phyloP scores from a whole-genome alignment of 2,113 vertebrate species.

The Cyprinodon tularosa region DNA sequence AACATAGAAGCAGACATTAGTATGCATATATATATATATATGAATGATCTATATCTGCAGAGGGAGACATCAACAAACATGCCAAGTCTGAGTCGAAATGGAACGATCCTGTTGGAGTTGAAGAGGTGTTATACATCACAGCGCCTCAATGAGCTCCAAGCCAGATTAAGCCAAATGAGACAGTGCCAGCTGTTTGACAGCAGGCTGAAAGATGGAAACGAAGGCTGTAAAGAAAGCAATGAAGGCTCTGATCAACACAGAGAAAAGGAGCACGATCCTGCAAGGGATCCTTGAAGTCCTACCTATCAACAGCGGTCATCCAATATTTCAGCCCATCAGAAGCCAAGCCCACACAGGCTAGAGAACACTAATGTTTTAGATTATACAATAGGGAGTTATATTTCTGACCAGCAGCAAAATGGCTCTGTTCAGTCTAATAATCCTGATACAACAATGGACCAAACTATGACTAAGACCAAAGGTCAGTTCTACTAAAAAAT shows the following conservation, averaged over 20 bases:
- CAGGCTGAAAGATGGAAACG: slow-evolving; percentile 40
- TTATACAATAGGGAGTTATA: slow-evolving; percentile 49
- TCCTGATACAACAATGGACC: slow-evolving; percentile 12
- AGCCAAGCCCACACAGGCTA: slow-evolving; percentile 29
- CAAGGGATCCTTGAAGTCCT: slow-evolving; percentile 14
- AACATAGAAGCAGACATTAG: slow-evolving; percentile 7
- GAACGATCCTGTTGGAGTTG: slow-evolving; percentile 72
- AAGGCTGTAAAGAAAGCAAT: slow-evolving; percentile 29
- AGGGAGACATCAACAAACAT: slow-evolving; percentile 24
- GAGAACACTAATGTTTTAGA: slow-evolving; percentile 31
- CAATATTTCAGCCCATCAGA: slow-evolving; percentile 33
- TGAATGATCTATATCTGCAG: slow-evolving; percentile 38
- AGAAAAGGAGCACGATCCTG: slow-evolving; percentile 18
- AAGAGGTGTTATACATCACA: slow-evolving; percentile 67
- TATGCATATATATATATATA: slow-evolving; percentile 3
- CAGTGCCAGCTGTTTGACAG: slow-evolving; percentile 54
- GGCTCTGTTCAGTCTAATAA: slow-evolving; percentile 24
- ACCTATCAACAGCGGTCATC: slow-evolving; percentile 18
- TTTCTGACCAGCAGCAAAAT: slow-evolving; percentile 45
- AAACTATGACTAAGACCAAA: slow-evolving; percentile 27
- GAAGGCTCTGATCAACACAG: slow-evolving; percentile 30
- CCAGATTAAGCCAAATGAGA: slow-evolving; percentile 62
- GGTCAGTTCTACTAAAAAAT: slow-evolving; percentile 1
- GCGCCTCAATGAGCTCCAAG: slow-evolving; percentile 73
- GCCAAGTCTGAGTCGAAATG: slow-evolving; percentile 64